Conservation (phyloP, 2,888 invertebrate species). For the Toxonevra muliebris region DNA sequence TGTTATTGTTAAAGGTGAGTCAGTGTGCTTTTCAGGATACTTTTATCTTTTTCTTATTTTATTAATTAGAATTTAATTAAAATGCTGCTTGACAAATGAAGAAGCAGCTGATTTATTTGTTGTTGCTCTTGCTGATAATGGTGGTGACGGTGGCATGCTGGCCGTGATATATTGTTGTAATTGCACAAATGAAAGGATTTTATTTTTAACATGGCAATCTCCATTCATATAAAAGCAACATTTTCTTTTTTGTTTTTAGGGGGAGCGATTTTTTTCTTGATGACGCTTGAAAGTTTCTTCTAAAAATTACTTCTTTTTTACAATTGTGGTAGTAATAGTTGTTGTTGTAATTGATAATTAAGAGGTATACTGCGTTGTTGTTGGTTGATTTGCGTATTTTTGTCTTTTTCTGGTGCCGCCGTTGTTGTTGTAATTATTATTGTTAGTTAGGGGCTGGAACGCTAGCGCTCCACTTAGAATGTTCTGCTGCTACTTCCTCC, state of each 20-base stretch:
- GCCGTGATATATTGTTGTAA: neutral
- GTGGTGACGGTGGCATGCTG: conserved; percentile 25
- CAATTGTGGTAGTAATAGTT: neutral
- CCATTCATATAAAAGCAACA: too few species aligned
- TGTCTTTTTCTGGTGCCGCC: too few species aligned
- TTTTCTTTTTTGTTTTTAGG: too few species aligned
- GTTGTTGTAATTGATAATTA: conserved; percentile 3
- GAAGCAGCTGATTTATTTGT: conserved; percentile 12
- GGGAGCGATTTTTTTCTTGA: too few species aligned
- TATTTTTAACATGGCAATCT: too few species aligned
- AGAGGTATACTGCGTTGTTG: conserved; percentile 29
- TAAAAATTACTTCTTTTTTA: conserved; percentile 10
- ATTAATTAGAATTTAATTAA: conserved; percentile 4
- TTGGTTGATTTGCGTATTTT: neutral
- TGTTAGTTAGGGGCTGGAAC: conserved; percentile 11
- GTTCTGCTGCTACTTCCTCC: neutral
- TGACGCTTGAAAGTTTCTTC: too few species aligned
- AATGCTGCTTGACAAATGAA: neutral
- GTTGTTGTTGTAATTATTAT: neutral
- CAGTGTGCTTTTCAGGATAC: neutral
- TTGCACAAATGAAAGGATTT: too few species aligned
- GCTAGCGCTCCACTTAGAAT: conserved; percentile 27
- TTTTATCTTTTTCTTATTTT: neutral
- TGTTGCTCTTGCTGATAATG: conserved; percentile 7
- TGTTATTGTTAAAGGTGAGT: conserved; percentile 7